A percentile compares a stretch with the other conserved stretches of the same genome.
phyloP scores from a whole-genome alignment of 2,797 vertebrate species.

The Huso huso region DNA sequence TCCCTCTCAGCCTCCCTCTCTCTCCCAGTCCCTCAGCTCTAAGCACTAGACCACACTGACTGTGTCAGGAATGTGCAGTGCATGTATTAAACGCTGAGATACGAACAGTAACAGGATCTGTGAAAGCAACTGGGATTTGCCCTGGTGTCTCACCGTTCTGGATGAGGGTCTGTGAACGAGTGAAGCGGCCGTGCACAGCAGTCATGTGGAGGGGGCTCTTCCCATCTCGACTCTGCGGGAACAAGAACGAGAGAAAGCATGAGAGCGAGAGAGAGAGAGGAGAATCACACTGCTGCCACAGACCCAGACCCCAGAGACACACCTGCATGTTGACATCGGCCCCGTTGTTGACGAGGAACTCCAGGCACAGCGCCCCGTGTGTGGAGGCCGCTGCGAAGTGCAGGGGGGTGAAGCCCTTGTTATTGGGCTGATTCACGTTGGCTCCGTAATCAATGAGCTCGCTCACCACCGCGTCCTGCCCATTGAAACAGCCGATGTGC shows the following conservation, averaged over 20 bases:
- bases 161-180: conserved; percentile 90
- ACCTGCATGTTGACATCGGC: conserved; percentile 94
- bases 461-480: conserved; percentile 86
- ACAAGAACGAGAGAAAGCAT: background rate
- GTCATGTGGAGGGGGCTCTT: conserved; percentile 96
- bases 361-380: conserved; percentile 86
- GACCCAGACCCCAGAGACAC: conserved; percentile 9
- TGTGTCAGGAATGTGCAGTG: no score
- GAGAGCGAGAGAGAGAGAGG: background rate
- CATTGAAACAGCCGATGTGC: conserved; percentile 90
- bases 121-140: no score
- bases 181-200: conserved; percentile 89
- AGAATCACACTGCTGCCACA: background rate
- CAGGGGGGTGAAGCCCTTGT: conserved; percentile 89
- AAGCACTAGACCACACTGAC: no score
- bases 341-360: conserved; percentile 88
- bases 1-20: background rate
- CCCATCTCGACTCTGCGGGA: conserved; percentile 82
- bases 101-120: no score
- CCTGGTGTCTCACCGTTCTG: conserved; percentile 74
- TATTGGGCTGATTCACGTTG: conserved; percentile 90
- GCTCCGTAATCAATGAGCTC: conserved; percentile 93
- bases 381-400: conserved; percentile 93
- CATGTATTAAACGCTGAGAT: no score
- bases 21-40: background rate